Evolutionary conservation across 2,113 vertebrate genomes (phyloP).

Genomic region (Sceloporus tristichus): DNA sequence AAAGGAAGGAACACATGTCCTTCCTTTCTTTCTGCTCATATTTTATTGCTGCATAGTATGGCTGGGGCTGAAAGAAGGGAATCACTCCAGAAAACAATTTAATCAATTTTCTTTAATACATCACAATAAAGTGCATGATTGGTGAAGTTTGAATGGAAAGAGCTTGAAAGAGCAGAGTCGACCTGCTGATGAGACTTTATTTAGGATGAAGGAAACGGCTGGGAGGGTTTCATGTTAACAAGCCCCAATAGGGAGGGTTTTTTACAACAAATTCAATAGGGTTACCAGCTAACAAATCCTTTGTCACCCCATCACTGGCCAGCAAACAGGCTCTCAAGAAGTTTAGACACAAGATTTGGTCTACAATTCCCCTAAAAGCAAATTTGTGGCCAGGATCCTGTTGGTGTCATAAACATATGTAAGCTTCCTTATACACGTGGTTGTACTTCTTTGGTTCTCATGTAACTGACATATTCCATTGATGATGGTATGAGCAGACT

Average conservation of each 20-base stretch:
- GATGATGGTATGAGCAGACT: too few species aligned
- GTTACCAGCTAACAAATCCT: background rate
- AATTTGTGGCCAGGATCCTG: too few species aligned
- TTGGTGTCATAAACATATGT: too few species aligned
- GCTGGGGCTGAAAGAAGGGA: background rate
- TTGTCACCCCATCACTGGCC: background rate
- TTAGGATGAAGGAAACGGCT: background rate
- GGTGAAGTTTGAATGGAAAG: background rate
- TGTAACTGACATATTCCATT: too few species aligned
- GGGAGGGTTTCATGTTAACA: background rate
- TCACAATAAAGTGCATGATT: background rate
- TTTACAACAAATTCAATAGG: background rate
- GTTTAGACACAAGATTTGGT: too few species aligned
- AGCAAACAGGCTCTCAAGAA: background rate
- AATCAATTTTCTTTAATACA: background rate
- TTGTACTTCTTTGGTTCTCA: too few species aligned
- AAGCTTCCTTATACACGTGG: too few species aligned
- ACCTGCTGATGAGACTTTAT: background rate
- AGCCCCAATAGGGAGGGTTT: background rate
- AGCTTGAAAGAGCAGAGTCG: background rate
- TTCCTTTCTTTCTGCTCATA: background rate
- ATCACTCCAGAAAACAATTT: constrained; percentile 2
- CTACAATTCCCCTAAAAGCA: background rate
- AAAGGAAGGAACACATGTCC: background rate
- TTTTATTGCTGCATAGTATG: background rate